Conservation (phyloP, 1,140 invertebrate species). For the Aradophagus sp. region DNA sequence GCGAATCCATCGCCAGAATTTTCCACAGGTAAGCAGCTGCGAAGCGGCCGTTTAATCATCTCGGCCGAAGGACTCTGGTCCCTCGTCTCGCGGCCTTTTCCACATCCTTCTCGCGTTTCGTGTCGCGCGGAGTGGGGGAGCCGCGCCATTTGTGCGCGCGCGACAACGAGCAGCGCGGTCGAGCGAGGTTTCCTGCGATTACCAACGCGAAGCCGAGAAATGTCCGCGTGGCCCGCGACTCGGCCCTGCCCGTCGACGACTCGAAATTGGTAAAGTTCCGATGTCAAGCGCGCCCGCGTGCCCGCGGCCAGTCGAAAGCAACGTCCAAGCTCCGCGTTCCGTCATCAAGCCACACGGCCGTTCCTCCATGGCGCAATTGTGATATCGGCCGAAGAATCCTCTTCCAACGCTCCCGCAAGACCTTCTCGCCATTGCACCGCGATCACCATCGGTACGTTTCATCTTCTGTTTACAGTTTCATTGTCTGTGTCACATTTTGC, state of each 20-base stretch:
- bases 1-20: too few relatives aligned
- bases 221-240: constrained; percentile 11
- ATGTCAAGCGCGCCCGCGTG: constrained; percentile 1
- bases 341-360: constrained; percentile 1
- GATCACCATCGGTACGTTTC: constrained; percentile 4
- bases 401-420: background rate
- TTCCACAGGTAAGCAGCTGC: too few relatives aligned
- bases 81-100: constrained; percentile 33
- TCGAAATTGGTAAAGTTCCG: constrained; percentile 1
- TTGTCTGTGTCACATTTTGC: too few relatives aligned
- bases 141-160: constrained; percentile 12
- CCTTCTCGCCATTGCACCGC: constrained; percentile 3
- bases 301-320: background rate
- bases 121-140: constrained; percentile 12
- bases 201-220: constrained; percentile 24
- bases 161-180: constrained; percentile 1
- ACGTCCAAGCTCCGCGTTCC: background rate
- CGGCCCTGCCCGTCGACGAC: background rate
- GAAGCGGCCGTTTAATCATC: constrained; percentile 16
- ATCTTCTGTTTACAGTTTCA: too few relatives aligned
- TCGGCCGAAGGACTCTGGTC: constrained; percentile 30
- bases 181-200: too few relatives aligned
- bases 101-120: constrained; percentile 38
- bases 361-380: constrained; percentile 15
- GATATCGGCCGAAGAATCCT: constrained; percentile 1